Evolutionary conservation across 1,140 invertebrate species (phyloP).

Genomic region (Calephelis nemesis): DNA sequence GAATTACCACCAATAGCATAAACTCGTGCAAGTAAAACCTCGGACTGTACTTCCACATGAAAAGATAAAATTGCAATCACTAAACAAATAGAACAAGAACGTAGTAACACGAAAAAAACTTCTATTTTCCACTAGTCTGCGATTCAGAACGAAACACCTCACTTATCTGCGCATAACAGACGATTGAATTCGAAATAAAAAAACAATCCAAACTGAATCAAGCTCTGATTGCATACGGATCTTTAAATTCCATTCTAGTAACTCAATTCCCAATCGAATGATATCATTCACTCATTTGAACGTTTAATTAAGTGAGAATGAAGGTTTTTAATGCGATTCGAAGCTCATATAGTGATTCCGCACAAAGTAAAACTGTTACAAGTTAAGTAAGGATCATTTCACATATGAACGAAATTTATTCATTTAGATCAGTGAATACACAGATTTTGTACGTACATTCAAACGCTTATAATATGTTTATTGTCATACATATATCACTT

Average conservation of each 20-base stretch:
- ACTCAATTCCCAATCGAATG: background rate
- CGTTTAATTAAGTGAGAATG: constrained; percentile 11
- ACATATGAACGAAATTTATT: too few species aligned
- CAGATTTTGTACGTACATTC: too few species aligned
- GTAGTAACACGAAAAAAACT: background rate
- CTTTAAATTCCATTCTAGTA: constrained; percentile 1
- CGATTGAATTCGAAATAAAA: constrained; percentile 9
- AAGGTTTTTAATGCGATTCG: background rate
- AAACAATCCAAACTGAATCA: background rate
- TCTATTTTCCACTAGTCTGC: background rate
- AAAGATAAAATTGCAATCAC: too few species aligned
- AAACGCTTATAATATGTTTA: too few species aligned
- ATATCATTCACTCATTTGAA: constrained; percentile 3
- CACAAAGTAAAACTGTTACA: background rate
- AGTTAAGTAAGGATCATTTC: background rate
- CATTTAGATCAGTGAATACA: too few species aligned
- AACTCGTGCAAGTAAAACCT: too few species aligned
- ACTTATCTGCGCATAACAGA: constrained; percentile 9
- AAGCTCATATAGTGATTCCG: too few species aligned
- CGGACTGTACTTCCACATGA: too few species aligned
- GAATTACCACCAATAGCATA: too few species aligned
- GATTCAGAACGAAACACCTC: background rate
- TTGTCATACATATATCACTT: too few species aligned
- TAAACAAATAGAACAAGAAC: too few species aligned
- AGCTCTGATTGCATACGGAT: constrained; percentile 6